Evolutionary conservation across 1,140 invertebrate species (phyloP).

Genomic region (Linepithema humile): DNA sequence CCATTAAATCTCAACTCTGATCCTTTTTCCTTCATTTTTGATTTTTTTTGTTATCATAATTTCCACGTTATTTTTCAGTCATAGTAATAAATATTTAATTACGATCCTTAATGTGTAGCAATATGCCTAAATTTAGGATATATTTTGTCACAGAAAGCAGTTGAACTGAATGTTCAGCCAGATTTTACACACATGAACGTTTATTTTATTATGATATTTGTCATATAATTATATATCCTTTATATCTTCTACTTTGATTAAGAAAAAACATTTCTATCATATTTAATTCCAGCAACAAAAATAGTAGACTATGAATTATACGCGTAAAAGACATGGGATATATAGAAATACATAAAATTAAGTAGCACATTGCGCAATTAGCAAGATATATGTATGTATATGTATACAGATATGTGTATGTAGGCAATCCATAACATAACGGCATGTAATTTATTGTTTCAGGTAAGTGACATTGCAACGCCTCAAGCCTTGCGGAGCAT

Average conservation of each 20-base stretch:
- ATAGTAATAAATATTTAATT: neutral
- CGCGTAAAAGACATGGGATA: neutral
- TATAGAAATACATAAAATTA: neutral
- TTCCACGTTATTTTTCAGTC: neutral
- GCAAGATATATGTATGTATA: neutral
- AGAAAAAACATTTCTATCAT: neutral
- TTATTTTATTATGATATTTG: neutral
- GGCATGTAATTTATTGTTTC: constrained; percentile 84
- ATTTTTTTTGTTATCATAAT: neutral
- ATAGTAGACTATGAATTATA: neutral
- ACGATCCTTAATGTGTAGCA: neutral
- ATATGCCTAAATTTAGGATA: neutral
- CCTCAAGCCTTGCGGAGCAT: constrained; percentile 76
- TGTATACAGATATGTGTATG: constrained; percentile 71
- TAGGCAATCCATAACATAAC: constrained; percentile 82
- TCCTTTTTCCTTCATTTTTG: too few species aligned
- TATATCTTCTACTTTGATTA: neutral
- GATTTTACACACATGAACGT: neutral
- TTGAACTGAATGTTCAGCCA: neutral
- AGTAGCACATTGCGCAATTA: neutral
- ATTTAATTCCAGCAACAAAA: neutral
- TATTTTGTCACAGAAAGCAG: neutral
- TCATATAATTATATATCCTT: neutral
- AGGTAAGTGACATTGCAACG: constrained; percentile 84
- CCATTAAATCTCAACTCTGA: neutral